phyloP scores from a whole-genome alignment of 1,140 invertebrate species.

The Oryzaephilus surinamensis region DNA sequence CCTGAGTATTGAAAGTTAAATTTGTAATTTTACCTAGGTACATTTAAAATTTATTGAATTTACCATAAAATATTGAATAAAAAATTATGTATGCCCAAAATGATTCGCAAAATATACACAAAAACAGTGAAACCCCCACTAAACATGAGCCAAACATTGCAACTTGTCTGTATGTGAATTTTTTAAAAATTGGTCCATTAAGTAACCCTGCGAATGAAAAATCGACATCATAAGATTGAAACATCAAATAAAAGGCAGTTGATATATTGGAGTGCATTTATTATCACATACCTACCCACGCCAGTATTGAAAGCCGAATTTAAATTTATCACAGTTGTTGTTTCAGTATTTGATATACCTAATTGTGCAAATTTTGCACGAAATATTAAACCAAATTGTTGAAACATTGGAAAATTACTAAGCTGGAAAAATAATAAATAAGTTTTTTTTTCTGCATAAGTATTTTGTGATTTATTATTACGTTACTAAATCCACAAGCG shows the following conservation, averaged over 20 bases:
- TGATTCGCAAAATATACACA: slow-evolving; percentile 46
- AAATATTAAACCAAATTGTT: slow-evolving; percentile 57
- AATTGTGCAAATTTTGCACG: slow-evolving; percentile 45
- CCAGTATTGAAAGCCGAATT: slow-evolving; percentile 48
- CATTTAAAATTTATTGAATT: slow-evolving; percentile 1
- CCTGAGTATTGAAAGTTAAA: too few species aligned
- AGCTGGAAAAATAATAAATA: slow-evolving; percentile 49
- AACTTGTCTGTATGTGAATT: slow-evolving; percentile 52
- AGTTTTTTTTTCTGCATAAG: background rate
- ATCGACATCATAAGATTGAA: background rate
- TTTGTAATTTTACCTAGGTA: background rate
- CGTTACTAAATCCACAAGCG: slow-evolving; percentile 49
- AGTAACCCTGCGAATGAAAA: slow-evolving; percentile 44
- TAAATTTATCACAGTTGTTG: slow-evolving; percentile 54
- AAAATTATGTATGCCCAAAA: slow-evolving; percentile 48
- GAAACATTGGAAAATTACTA: slow-evolving; percentile 47
- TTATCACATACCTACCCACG: slow-evolving; percentile 39
- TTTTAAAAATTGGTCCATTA: slow-evolving; percentile 54
- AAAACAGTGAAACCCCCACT: slow-evolving; percentile 41
- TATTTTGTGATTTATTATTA: slow-evolving; percentile 34
- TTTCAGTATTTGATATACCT: slow-evolving; percentile 47
- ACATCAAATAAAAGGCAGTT: background rate
- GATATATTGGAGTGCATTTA: background rate
- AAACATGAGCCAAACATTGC: slow-evolving; percentile 41
- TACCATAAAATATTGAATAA: slow-evolving; percentile 27